A percentile compares a stretch with the other conserved stretches of the same genome.
Conservation (phyloP, 2,888 invertebrate genomes). For the Cephus sareptanus region DNA sequence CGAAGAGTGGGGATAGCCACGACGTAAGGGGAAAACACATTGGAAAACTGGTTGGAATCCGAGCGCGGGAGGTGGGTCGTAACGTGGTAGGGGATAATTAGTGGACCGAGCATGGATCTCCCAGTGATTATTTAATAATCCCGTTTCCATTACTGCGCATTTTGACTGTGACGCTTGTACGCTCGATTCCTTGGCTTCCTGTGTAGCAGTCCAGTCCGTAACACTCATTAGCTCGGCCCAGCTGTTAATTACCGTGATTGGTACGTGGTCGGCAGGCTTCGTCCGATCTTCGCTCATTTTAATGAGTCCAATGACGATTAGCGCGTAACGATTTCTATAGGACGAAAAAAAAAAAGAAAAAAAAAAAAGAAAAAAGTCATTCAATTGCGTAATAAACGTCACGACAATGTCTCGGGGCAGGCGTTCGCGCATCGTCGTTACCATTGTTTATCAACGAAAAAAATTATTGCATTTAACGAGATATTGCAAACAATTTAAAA, state of each 20-base stretch:
- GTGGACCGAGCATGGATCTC: background rate
- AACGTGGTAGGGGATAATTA: background rate
- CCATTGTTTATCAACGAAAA: background rate
- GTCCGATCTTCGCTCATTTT: background rate
- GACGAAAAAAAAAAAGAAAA: too few relatives aligned
- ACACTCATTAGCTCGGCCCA: background rate
- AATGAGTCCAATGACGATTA: background rate
- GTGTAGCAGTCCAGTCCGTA: background rate
- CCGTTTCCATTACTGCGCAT: background rate
- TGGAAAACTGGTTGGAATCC: constrained; percentile 1
- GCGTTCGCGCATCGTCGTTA: background rate
- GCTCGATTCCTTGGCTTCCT: background rate
- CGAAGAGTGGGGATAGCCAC: background rate
- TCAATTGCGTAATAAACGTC: too few relatives aligned
- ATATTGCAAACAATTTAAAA: background rate
- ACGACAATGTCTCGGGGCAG: too few relatives aligned
- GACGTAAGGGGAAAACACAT: background rate
- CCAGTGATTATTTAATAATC: background rate
- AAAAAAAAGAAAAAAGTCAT: too few relatives aligned
- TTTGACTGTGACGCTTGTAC: background rate
- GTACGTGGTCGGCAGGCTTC: background rate
- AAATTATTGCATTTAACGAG: background rate
- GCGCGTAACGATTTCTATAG: background rate
- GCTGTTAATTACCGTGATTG: background rate
- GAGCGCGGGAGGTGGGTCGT: background rate